phyloP scores from a whole-genome alignment of 2,888 invertebrate species.

The Acanthosepion esculentum region DNA sequence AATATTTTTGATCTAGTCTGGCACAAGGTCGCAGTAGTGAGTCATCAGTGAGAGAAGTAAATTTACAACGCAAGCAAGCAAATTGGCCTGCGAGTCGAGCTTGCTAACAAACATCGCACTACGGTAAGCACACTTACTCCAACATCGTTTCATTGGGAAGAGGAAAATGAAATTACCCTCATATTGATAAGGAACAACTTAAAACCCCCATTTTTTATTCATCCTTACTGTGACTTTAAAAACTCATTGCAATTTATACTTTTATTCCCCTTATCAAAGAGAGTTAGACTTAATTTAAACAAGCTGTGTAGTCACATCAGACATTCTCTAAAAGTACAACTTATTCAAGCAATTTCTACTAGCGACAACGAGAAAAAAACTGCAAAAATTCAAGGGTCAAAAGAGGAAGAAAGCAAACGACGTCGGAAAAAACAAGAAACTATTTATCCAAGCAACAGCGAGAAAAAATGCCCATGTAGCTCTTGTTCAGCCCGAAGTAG shows the following conservation, averaged over 20 bases:
- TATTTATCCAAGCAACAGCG: not conserved
- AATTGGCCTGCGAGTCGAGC: no score
- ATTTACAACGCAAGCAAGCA: no score
- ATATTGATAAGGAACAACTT: not conserved
- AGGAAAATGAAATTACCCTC: not conserved
- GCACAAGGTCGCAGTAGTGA: not conserved
- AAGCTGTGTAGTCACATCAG: no score
- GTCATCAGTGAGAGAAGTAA: not conserved
- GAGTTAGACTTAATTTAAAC: no score
- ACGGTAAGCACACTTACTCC: not conserved
- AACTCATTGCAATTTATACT: no score
- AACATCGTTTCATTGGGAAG: not conserved
- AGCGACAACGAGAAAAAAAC: not conserved
- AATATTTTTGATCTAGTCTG: not conserved
- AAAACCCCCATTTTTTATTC: not conserved
- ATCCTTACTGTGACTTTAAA: no score
- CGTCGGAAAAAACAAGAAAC: not conserved
- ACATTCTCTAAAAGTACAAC: no score
- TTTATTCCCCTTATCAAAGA: no score
- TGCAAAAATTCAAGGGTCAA: constrained; percentile 36
- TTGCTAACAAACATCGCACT: not conserved
- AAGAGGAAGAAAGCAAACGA: constrained; percentile 36
- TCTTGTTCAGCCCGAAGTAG: constrained; percentile 4
- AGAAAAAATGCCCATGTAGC: constrained; percentile 24
- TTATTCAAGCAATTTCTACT: not conserved